A percentile compares a stretch with the other conserved stretches of the same genome.
Evolutionary conservation across 2,113 vertebrate species (phyloP).

Genomic region (Taurulus bubalis): DNA sequence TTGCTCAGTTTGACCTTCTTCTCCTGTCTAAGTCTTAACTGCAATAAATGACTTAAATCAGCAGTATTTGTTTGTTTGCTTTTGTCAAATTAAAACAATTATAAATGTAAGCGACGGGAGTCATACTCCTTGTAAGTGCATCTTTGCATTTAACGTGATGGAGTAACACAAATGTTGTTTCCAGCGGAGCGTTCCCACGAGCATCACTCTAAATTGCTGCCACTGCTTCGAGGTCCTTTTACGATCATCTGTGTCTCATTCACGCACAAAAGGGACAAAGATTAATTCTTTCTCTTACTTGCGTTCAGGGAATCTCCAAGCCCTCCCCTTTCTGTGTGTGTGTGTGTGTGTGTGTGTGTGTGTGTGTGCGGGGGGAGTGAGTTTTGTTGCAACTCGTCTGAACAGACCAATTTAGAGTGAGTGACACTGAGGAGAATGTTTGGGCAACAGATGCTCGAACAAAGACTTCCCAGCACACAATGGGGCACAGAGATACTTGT

Average conservation of each 20-base stretch:
- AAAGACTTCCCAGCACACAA: conserved; percentile 70
- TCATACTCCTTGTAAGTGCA: not conserved
- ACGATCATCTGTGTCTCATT: conserved; percentile 53
- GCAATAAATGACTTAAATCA: not conserved
- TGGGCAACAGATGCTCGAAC: conserved; percentile 80
- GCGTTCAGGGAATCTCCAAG: conserved; percentile 44
- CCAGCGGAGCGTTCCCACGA: conserved; percentile 36
- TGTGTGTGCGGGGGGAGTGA: conserved; percentile 39
- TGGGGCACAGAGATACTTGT: conserved; percentile 70
- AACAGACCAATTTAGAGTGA: conserved; percentile 68
- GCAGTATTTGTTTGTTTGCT: not conserved
- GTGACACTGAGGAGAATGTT: conserved; percentile 74
- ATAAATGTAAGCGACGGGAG: not conserved
- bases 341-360: conserved; percentile 27
- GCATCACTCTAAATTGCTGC: conserved; percentile 25
- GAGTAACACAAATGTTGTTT: not conserved
- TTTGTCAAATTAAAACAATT: not conserved
- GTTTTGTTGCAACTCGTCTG: conserved; percentile 64
- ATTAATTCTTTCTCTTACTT: conserved; percentile 61
- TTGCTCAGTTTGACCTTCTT: not conserved
- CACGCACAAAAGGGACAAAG: conserved; percentile 66
- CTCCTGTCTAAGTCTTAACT: not conserved
- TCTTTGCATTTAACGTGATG: not conserved
- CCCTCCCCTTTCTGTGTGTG: conserved; percentile 39
- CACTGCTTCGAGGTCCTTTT: conserved; percentile 15